Evolutionary conservation across 2,888 invertebrate species (phyloP).

Genomic region (Chelonus formosanus): DNA sequence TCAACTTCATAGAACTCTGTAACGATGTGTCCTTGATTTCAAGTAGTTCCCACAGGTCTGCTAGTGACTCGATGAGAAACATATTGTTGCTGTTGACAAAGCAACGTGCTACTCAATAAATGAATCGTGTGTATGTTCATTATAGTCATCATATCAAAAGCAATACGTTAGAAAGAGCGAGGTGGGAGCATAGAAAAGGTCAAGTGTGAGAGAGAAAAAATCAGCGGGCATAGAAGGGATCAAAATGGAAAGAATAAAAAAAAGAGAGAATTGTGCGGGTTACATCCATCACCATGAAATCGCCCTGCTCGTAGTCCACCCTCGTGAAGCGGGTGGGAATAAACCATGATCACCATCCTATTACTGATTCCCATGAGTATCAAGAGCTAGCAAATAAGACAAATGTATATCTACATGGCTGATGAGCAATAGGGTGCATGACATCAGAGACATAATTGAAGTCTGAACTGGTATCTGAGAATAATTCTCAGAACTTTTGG

Average conservation of each 20-base stretch:
- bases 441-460: no score
- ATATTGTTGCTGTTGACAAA: conserved; percentile 65
- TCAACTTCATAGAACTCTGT: no score
- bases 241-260: no score
- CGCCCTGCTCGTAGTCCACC: conserved; percentile 15
- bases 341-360: conserved; percentile 64
- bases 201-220: no score
- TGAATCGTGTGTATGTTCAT: not conserved
- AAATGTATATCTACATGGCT: not conserved
- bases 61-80: conserved; percentile 48
- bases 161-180: conserved; percentile 5
- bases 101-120: conserved; percentile 38
- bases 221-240: no score
- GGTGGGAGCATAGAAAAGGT: not conserved
- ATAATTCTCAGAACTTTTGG: no score
- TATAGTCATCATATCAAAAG: not conserved
- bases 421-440: no score
- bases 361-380: conserved; percentile 64
- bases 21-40: conserved; percentile 1
- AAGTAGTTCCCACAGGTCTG: conserved; percentile 15
- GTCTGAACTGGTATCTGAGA: no score
- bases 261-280: no score
- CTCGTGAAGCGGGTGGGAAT: conserved; percentile 51
- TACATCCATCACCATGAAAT: no score
- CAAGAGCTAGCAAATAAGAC: conserved; percentile 3